Percentiles rank a stretch among this genome's conserved stretches.
Conservation (phyloP, 2,113 vertebrate species). For the Pholis gunnellus region DNA sequence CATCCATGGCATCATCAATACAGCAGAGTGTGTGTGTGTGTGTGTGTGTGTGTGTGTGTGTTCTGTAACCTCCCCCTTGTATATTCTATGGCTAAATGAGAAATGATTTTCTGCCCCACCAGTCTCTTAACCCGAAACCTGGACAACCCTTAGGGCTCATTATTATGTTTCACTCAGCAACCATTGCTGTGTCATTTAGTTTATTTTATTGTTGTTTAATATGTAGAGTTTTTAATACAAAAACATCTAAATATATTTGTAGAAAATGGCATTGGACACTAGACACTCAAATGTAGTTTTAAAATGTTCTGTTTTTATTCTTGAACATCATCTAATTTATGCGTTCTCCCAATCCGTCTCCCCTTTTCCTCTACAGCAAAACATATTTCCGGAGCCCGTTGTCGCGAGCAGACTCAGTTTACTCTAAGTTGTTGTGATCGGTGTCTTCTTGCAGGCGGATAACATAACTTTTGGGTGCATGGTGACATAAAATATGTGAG, state of each 20-base stretch:
- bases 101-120: constrained; percentile 68
- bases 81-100: constrained; percentile 50
- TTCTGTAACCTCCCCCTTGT: constrained; percentile 69
- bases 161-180: neutral
- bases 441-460: neutral
- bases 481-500: neutral
- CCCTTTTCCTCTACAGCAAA: neutral
- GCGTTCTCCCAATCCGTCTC: too few species aligned
- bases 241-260: neutral
- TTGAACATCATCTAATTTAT: neutral
- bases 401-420: neutral
- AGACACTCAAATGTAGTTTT: neutral
- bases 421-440: neutral
- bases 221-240: neutral
- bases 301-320: neutral
- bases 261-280: neutral
- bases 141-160: constrained; percentile 20
- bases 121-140: constrained; percentile 62
- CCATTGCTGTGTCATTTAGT: neutral
- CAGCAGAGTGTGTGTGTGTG: constrained; percentile 24
- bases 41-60: constrained; percentile 19
- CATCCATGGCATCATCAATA: constrained; percentile 28
- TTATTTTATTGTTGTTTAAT: neutral
- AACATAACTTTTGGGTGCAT: neutral
- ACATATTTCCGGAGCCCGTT: neutral